These are phyloP conservation scores for Amblyopsis hoosieri DNA, from an alignment of 2,797 vertebrate species.

Conservation along the genomic window DNA sequence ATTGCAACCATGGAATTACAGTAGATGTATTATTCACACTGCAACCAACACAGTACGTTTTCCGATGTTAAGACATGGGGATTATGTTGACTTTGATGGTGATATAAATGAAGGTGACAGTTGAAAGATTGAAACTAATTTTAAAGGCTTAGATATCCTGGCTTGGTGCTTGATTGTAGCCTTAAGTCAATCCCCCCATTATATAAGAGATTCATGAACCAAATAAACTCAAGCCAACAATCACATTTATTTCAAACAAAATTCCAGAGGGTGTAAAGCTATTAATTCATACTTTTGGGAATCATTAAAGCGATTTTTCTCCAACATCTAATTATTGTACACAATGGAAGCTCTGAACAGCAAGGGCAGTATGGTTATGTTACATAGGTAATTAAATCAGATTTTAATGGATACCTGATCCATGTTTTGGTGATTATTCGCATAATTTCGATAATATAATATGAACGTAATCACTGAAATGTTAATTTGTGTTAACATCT, in stretches of 20 bases:
- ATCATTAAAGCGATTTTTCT: too few relatives aligned
- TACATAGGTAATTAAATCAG: slow-evolving; percentile 1
- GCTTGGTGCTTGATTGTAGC: too few relatives aligned
- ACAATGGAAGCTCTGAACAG: too few relatives aligned
- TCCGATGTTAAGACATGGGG: slow-evolving; percentile 4
- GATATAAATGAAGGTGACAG: slow-evolving; percentile 27
- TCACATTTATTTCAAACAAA: too few relatives aligned
- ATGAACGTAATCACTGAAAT: slow-evolving; percentile 34
- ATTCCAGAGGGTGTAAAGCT: too few relatives aligned
- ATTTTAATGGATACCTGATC: slow-evolving; percentile 20
- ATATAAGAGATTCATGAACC: too few relatives aligned
- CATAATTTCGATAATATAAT: slow-evolving; percentile 6
- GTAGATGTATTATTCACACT: neutral
- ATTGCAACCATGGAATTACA: slow-evolving; percentile 7
- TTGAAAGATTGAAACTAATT: slow-evolving; percentile 13
- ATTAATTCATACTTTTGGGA: too few relatives aligned
- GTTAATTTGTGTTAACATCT: slow-evolving; percentile 18
- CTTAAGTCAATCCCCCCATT: too few relatives aligned
- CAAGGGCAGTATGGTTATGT: too few relatives aligned
- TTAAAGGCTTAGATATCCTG: too few relatives aligned
- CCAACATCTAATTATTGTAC: too few relatives aligned
- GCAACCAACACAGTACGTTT: slow-evolving; percentile 14
- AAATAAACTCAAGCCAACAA: too few relatives aligned
- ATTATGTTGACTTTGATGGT: slow-evolving; percentile 8
- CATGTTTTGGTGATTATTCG: neutral